Evolutionary conservation across 2,888 invertebrate genomes (phyloP).

Genomic region (Drosophila kuntzei): DNA sequence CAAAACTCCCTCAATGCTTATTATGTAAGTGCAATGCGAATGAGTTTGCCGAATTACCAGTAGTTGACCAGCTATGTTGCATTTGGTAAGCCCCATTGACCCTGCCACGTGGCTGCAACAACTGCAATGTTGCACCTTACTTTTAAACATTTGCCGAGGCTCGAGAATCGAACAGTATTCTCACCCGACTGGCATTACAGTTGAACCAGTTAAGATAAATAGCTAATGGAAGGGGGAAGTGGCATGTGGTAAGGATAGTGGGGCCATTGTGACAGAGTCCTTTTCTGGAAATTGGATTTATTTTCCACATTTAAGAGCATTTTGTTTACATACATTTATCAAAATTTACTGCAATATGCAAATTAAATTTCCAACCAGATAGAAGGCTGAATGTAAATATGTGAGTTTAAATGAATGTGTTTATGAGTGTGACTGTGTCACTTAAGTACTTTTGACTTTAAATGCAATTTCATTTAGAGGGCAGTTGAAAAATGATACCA

Average conservation of each 20-base stretch:
- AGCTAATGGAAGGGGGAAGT: too few species aligned
- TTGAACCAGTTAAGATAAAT: conserved; percentile 39
- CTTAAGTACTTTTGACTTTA: not conserved
- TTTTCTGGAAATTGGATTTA: conserved; percentile 21
- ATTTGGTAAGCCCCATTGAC: conserved; percentile 10
- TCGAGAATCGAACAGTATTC: conserved; percentile 14
- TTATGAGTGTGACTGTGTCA: not conserved
- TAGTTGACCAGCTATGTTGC: not conserved
- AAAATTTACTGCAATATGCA: conserved; percentile 28
- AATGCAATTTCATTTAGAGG: conserved; percentile 5
- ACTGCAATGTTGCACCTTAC: conserved; percentile 5
- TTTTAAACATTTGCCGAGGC: conserved; percentile 16
- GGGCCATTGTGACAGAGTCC: conserved; percentile 1
- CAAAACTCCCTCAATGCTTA: not conserved
- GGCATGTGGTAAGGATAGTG: too few species aligned
- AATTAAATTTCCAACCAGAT: conserved; percentile 30
- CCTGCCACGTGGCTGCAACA: conserved; percentile 2
- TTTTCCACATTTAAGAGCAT: conserved; percentile 25
- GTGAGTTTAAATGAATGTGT: not conserved
- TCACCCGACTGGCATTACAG: conserved; percentile 8
- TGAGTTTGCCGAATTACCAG: not conserved
- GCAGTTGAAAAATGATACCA: not conserved
- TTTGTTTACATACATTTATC: conserved; percentile 31
- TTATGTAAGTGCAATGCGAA: conserved; percentile 1
- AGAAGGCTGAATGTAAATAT: not conserved